Evolutionary conservation across 2,888 invertebrate species (phyloP), one percentile per base, ranked within the genome.

Genomic region (Trachelus iudaicus): DNA sequence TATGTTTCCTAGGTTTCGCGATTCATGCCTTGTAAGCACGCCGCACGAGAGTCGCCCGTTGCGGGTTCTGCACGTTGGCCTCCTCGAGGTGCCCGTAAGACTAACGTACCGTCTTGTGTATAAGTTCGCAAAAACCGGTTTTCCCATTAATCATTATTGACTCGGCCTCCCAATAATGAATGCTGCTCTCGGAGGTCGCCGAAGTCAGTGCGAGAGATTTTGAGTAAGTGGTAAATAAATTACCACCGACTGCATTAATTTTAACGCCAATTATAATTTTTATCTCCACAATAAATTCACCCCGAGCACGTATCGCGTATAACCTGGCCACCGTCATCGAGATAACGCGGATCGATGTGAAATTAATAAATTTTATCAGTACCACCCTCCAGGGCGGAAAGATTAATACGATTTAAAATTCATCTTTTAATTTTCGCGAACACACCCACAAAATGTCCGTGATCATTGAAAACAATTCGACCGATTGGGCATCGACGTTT

Each of bases 81-180:
- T 12, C 71, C 75, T 34, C 71, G 35, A 37, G 77, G 69, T 69
- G 77, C 56, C 75, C 69, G 69, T 33, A 71, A 77, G 75, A 74
- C 83, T 80, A 85, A 82, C 80, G 76, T 34, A 68, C 0, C 15
- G 31, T 40, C 73, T 40, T 56, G 79, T 77, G 79, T 75, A 78
- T 76, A 69, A 76, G 79, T 79, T 76, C 80, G 75, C 79, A 56
- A 76, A 78, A 83, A 86, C 86, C 86, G 87, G 86, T 86, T 86
- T 82, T 81, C 87, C 75, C 86, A 86, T 86, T 87, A 87, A 87
- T 86, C 87, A 86, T 87, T 87, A 86, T 86, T 83, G 86, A 86
- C 85, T 85, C 84, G 82, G 80, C 81, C 84, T 83, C 79, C 56
- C 81, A 83, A 85, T 85, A 85, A 86, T 85, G 82, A 84, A 84